Conservation (phyloP, 2,113 vertebrate genomes). For the Platichthys flesus region DNA sequence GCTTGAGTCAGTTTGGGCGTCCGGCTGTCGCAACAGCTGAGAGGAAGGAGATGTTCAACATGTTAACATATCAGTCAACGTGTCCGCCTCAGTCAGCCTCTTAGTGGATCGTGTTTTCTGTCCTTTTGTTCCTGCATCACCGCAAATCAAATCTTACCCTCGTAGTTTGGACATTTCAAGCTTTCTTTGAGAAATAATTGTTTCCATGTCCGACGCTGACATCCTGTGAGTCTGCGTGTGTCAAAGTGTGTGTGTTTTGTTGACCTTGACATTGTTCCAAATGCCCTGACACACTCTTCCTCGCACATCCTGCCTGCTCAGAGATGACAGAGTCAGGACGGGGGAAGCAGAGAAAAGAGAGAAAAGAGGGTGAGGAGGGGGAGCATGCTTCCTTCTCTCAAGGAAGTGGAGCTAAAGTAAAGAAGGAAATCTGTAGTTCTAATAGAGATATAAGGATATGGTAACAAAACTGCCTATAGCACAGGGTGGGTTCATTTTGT, state of each 20-base stretch:
- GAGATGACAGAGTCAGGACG: constrained; percentile 30
- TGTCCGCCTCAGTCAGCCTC: background rate
- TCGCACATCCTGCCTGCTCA: constrained; percentile 71
- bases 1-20: constrained; percentile 32
- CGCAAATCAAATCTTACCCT: background rate
- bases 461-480: background rate
- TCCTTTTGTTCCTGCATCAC: background rate
- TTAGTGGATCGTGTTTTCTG: background rate
- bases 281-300: constrained; percentile 66
- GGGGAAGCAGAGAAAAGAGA: constrained; percentile 27
- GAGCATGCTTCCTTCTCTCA: constrained; percentile 51
- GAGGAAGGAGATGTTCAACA: constrained; percentile 48
- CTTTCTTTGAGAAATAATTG: constrained; percentile 45
- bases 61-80: constrained; percentile 5
- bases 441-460: constrained; percentile 20
- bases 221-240: constrained; percentile 41
- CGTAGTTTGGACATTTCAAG: background rate
- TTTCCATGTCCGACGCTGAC: constrained; percentile 28
- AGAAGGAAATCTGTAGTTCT: constrained; percentile 45
- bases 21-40: constrained; percentile 75
- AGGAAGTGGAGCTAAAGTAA: constrained; percentile 60
- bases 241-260: constrained; percentile 30
- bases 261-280: constrained; percentile 70
- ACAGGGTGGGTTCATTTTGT: background rate
- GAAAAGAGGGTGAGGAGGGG: constrained; percentile 8